Percentiles rank a stretch among this genome's conserved stretches.
These are phyloP conservation scores for Neolamprologus variostigma DNA, from an alignment of 2,113 vertebrate genomes.

Conservation along the genomic window DNA sequence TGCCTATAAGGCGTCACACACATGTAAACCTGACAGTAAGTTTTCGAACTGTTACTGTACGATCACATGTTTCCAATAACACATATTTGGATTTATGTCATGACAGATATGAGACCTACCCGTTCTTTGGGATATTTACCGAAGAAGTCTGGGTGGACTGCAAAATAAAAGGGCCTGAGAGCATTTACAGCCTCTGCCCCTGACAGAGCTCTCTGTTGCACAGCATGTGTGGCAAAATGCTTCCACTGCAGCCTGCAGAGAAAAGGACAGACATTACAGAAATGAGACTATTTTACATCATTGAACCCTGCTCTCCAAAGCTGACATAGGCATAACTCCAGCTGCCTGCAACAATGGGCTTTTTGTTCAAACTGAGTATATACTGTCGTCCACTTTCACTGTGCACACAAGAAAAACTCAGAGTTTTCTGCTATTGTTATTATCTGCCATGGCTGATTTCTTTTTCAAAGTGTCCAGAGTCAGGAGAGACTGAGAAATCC, in stretches of 20 bases:
- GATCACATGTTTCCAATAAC: neutral
- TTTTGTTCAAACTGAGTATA: neutral
- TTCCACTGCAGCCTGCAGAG: constrained; percentile 71
- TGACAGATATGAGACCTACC: constrained; percentile 61
- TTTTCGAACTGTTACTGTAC: neutral
- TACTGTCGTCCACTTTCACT: neutral
- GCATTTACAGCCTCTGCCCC: constrained; percentile 88
- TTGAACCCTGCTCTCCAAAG: neutral
- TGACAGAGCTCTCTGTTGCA: constrained; percentile 76
- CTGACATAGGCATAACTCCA: neutral
- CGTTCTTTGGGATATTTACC: constrained; percentile 90
- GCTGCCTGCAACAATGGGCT: neutral
- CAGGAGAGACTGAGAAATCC: neutral
- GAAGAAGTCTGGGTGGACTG: constrained; percentile 97
- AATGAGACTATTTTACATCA: neutral
- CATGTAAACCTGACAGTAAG: neutral
- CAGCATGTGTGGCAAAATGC: constrained; percentile 34
- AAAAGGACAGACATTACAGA: neutral
- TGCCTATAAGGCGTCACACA: neutral
- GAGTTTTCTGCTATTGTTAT: neutral
- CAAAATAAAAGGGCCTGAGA: constrained; percentile 96
- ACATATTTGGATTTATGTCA: neutral
- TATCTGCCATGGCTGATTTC: neutral
- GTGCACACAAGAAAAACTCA: neutral
- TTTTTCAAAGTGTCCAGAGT: neutral